A percentile compares a stretch with the other conserved stretches of the same genome.
phyloP scores from a whole-genome alignment of 2,888 invertebrate species.

The Dasypolia templi region DNA sequence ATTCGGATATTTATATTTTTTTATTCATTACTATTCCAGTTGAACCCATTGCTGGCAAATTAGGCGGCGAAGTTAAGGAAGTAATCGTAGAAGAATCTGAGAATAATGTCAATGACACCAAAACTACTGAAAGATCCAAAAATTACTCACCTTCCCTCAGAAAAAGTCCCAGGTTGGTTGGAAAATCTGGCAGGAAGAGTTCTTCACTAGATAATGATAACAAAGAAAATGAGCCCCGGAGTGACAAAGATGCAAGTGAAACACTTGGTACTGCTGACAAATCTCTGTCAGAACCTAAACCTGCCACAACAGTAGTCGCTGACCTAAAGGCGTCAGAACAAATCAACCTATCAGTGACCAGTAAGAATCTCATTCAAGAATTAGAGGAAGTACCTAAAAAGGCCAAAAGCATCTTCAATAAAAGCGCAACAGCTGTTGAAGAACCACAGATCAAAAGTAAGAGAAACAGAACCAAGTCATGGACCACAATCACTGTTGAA shows the following conservation, averaged over 20 bases:
- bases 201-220: constrained; percentile 55
- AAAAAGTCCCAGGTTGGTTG: constrained; percentile 71
- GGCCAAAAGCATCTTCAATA: constrained; percentile 70
- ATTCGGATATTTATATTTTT: constrained; percentile 23
- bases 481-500: constrained; percentile 70
- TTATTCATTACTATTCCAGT: constrained; percentile 64
- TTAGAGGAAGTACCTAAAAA: constrained; percentile 68
- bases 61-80: constrained; percentile 65
- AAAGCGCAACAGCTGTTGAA: constrained; percentile 75
- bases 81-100: constrained; percentile 78
- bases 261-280: constrained; percentile 19
- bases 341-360: constrained; percentile 68
- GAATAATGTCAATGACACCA: constrained; percentile 65
- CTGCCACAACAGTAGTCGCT: constrained; percentile 12
- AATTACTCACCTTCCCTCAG: constrained; percentile 59
- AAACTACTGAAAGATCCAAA: constrained; percentile 58
- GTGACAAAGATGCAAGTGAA: constrained; percentile 26
- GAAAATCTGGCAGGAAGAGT: constrained; percentile 68
- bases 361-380: constrained; percentile 72
- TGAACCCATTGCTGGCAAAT: constrained; percentile 66
- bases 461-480: constrained; percentile 82
- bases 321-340: constrained; percentile 43
- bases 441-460: constrained; percentile 68
- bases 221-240: constrained; percentile 50
- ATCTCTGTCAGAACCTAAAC: constrained; percentile 18